Conservation (phyloP, 2,888 invertebrate species). For the Tipula vernalis region DNA sequence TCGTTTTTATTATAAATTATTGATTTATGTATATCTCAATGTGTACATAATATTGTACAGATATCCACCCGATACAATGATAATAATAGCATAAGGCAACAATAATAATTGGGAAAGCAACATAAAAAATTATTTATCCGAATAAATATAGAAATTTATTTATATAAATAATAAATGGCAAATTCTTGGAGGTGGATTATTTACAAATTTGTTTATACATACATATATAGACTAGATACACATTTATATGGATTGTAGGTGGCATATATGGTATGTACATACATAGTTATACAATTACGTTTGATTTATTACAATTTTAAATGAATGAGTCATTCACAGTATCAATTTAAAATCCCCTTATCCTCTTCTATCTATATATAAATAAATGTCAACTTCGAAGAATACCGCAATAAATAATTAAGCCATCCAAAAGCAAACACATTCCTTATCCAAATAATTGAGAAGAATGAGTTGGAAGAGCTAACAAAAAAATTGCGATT, state of each 20-base stretch:
- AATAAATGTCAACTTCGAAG: neutral
- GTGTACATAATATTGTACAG: neutral
- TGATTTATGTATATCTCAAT: neutral
- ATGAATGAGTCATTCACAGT: neutral
- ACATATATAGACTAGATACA: neutral
- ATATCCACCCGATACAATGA: neutral
- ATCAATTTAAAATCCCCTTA: neutral
- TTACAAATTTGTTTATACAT: neutral
- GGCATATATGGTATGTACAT: too few relatives aligned
- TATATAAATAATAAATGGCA: neutral
- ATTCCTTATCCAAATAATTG: neutral
- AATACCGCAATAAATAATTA: neutral
- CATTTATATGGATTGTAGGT: neutral
- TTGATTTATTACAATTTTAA: neutral
- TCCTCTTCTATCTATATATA: neutral
- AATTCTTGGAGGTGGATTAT: neutral
- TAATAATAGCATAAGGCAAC: neutral
- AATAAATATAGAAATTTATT: neutral
- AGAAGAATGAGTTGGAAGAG: neutral
- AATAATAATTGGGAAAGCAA: neutral
- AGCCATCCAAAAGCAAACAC: neutral
- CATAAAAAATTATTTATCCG: neutral
- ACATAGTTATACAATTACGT: neutral
- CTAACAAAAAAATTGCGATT: neutral
- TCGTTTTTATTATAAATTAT: neutral